Evolutionary conservation across 2,888 invertebrate genomes (phyloP).

Genomic region (Aphodius sticticus): DNA sequence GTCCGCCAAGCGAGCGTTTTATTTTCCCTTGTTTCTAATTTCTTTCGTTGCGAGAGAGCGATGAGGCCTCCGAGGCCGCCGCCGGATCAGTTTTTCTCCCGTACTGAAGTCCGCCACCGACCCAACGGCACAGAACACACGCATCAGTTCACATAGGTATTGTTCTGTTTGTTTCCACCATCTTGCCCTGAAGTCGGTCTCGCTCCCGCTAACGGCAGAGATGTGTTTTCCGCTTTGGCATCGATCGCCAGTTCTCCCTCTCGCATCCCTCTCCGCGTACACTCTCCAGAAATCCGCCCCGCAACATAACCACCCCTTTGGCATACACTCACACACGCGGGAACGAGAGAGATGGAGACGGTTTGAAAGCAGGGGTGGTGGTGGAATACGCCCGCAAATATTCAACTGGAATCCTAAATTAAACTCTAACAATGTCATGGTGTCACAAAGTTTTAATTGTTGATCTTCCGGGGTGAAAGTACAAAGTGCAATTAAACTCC

Average conservation of each 20-base stretch:
- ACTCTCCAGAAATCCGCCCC: slow-evolving; percentile 31
- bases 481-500: slow-evolving; percentile 29
- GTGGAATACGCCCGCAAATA: slow-evolving; percentile 43
- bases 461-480: slow-evolving; percentile 32
- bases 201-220: slow-evolving; percentile 49
- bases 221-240: slow-evolving; percentile 55
- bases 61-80: neutral
- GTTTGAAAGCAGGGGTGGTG: neutral
- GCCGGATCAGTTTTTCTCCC: slow-evolving; percentile 18
- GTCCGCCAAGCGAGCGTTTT: neutral
- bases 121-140: slow-evolving; percentile 50
- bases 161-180: slow-evolving; percentile 59
- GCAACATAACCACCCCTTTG: slow-evolving; percentile 31
- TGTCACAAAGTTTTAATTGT: slow-evolving; percentile 49
- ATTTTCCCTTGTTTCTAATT: neutral
- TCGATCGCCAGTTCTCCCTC: slow-evolving; percentile 48
- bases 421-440: slow-evolving; percentile 47
- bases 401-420: slow-evolving; percentile 42
- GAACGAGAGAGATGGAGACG: neutral
- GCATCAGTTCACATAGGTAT: slow-evolving; percentile 57
- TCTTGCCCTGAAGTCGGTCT: slow-evolving; percentile 45
- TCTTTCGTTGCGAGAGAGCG: neutral
- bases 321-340: slow-evolving; percentile 39
- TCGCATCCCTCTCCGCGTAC: slow-evolving; percentile 10
- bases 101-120: slow-evolving; percentile 23